These are phyloP conservation scores for Notamacropus eugenii DNA, from an alignment of 2,797 vertebrate species.

Conservation along the genomic window DNA sequence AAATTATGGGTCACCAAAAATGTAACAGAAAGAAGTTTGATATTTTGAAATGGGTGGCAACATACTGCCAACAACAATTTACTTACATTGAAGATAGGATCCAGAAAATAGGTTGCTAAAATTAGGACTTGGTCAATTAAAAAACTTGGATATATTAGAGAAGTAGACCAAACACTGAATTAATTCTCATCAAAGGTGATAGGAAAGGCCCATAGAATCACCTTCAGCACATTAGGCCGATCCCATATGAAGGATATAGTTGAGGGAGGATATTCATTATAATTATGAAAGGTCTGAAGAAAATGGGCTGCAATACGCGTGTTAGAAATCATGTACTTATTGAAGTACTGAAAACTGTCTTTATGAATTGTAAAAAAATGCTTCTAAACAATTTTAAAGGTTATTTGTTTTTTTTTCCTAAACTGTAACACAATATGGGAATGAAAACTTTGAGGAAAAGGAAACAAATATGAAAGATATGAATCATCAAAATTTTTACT, in stretches of 20 bases:
- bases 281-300: not conserved
- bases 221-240: not conserved
- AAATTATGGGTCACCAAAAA: not conserved
- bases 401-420: not conserved
- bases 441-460: not conserved
- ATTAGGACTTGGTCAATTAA: not conserved
- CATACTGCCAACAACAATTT: not conserved
- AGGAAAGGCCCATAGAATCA: not conserved
- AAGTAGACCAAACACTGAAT: not conserved
- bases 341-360: not conserved
- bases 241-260: not conserved
- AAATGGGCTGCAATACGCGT: not conserved
- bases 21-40: not conserved
- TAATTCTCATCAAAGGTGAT: not conserved
- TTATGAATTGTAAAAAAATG: not conserved
- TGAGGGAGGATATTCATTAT: not conserved
- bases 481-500: not conserved
- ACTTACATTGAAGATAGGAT: not conserved
- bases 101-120: not conserved
- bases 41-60: not conserved
- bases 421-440: not conserved
- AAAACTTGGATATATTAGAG: not conserved
- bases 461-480: not conserved
- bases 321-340: not conserved
- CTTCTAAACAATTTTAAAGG: not conserved